These are phyloP conservation scores for Reticulitermes speratus DNA, from an alignment of 1,140 invertebrate genomes.

Conservation along the genomic window DNA sequence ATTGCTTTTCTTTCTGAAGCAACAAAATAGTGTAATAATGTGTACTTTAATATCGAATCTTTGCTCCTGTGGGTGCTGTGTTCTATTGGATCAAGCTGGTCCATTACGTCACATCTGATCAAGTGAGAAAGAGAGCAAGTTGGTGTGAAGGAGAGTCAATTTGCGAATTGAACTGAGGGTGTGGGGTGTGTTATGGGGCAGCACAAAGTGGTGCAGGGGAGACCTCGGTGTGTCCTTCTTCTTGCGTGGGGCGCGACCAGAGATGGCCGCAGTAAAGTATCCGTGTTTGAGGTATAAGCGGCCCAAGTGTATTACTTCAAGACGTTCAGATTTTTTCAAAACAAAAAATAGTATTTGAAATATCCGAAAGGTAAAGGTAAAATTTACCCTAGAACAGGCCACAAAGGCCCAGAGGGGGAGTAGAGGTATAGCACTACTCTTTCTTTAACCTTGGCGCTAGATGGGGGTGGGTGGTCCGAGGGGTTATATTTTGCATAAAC, in stretches of 20 bases:
- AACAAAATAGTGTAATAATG: too few species aligned
- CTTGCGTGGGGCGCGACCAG: not conserved
- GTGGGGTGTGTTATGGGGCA: constrained; percentile 1
- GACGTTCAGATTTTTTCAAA: too few species aligned
- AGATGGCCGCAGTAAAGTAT: not conserved
- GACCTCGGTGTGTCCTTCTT: not conserved
- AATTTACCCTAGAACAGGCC: too few species aligned
- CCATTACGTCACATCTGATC: not conserved
- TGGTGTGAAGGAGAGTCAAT: not conserved
- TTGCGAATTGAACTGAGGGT: constrained; percentile 15
- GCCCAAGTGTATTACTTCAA: not conserved
- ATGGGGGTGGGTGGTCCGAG: too few species aligned
- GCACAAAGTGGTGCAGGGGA: not conserved
- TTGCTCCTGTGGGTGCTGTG: not conserved
- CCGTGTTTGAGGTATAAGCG: not conserved
- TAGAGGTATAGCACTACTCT: too few species aligned
- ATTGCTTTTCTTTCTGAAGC: too few species aligned
- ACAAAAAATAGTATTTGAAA: too few species aligned
- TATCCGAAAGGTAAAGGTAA: too few species aligned
- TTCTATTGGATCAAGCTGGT: not conserved
- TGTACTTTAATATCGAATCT: too few species aligned
- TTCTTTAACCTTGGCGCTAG: too few species aligned
- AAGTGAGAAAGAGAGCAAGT: not conserved
- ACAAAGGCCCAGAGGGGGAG: too few species aligned
- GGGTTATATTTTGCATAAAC: too few species aligned